These are phyloP conservation scores for Periophthalmus modestus DNA, from an alignment of 2,113 vertebrate species.

Conservation along the genomic window DNA sequence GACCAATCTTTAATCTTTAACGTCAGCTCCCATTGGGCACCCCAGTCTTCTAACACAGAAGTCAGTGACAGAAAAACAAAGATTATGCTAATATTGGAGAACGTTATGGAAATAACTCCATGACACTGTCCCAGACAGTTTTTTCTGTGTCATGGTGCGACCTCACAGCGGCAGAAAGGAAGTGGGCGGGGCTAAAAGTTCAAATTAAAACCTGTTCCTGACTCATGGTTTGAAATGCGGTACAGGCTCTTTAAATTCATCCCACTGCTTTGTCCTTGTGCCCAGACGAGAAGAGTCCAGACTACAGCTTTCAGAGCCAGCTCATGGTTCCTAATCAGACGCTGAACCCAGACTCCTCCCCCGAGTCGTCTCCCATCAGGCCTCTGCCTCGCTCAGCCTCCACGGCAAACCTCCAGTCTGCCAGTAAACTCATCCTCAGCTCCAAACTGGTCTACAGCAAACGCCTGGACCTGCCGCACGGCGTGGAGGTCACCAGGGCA, in stretches of 20 bases:
- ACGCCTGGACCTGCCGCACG: conserved; percentile 86
- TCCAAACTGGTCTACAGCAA: conserved; percentile 93
- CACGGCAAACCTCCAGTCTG: conserved; percentile 95
- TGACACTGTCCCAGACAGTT: too few species aligned
- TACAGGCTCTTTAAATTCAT: not conserved
- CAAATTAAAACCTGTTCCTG: too few species aligned
- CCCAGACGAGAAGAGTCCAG: conserved; percentile 65
- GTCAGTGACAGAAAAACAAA: too few species aligned
- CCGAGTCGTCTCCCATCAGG: conserved; percentile 83
- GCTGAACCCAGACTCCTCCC: conserved; percentile 83
- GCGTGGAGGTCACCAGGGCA: conserved; percentile 92
- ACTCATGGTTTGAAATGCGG: too few species aligned
- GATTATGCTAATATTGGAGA: too few species aligned
- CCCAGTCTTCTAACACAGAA: too few species aligned
- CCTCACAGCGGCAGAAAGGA: too few species aligned
- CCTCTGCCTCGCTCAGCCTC: conserved; percentile 92
- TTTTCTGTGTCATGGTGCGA: too few species aligned
- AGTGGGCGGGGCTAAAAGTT: too few species aligned
- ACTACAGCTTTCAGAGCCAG: conserved; percentile 80
- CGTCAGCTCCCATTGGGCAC: too few species aligned
- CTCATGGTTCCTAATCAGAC: conserved; percentile 84
- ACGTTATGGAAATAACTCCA: too few species aligned
- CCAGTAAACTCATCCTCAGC: conserved; percentile 96
- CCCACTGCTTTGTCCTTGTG: conserved; percentile 8
- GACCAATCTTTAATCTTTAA: too few species aligned